phyloP scores from a whole-genome alignment of 2,888 invertebrate species.

The Trachelus iudaicus region DNA sequence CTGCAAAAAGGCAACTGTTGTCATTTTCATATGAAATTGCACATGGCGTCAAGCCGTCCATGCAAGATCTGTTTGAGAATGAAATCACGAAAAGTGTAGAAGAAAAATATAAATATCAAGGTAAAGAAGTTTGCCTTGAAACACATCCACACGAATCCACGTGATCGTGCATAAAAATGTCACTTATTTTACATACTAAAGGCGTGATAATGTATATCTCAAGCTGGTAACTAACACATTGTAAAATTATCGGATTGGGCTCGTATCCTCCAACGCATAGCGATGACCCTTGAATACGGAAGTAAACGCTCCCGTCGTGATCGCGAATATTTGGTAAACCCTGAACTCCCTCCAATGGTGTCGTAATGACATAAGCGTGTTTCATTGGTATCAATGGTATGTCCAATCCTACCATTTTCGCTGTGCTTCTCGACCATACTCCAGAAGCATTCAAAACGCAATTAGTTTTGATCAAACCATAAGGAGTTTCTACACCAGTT shows the following conservation, averaged over 20 bases:
- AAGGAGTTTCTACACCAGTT: constrained; percentile 80
- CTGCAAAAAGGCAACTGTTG: constrained; percentile 52
- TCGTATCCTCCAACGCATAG: constrained; percentile 91
- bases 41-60: background rate
- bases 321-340: constrained; percentile 86
- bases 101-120: background rate
- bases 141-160: too few relatives aligned
- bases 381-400: constrained; percentile 87
- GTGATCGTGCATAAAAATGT: too few relatives aligned
- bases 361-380: constrained; percentile 89
- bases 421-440: constrained; percentile 84
- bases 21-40: constrained; percentile 8
- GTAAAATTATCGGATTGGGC: constrained; percentile 82
- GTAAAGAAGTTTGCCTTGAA: background rate
- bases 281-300: constrained; percentile 85
- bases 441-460: constrained; percentile 85
- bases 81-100: background rate
- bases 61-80: background rate
- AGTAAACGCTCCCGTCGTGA: constrained; percentile 85
- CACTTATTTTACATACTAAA: too few relatives aligned
- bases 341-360: constrained; percentile 79
- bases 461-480: constrained; percentile 80
- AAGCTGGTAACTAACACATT: constrained; percentile 69
- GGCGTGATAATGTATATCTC: background rate
- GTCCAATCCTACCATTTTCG: constrained; percentile 74